Base-by-base conservation (phyloP, 2,113 vertebrate genomes). In the Climacteris rufus region DNA sequence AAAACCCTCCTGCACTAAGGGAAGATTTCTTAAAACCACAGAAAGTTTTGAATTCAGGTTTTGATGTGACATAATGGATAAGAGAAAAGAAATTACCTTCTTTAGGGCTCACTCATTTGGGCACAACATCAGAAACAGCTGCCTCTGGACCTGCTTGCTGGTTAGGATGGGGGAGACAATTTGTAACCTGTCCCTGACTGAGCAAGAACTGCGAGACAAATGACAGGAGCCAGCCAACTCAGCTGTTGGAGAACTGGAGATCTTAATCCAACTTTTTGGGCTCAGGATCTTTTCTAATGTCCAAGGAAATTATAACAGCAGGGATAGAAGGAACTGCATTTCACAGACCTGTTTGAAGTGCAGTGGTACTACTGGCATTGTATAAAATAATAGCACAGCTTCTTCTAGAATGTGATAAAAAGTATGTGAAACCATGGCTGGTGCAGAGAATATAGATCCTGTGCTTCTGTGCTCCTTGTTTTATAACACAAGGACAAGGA, bases 351-450 rank as follows among this genome's bases (percentile, higher is more conserved):
- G n/a, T 92, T 87, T 81, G 45, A 91, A 93, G 42, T 66, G 65
- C 57, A 35, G 19, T 93, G 70, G 40, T 87, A 85, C 45, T 39
- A 35, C 27, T 59, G n/a, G 40, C 27, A 77, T 89, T 83, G 57
- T 85, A 79, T 72, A 87, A 96, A 96, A 95, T 77, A 94, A 89
- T 22, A 76, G 70, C 78, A 87, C 78, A 90, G 59, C 63, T 80
- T 94, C 78, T 28, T 64, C 93, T 88, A 74, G 66, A 93, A 83
- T 1, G 1, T 31, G 75, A 86, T 72, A 68, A 60, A 56, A 93
- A 79, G n/a, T 76, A 24, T 27, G 27, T 78, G 80, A 92, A 93
- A 78, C 30, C 2, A 1, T 42, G 63, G 18, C 85, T 89, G 35
- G 39, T 64, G 76, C 54, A 74, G 49, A 70, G 30, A 81, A 89